Percentiles rank a stretch among this genome's conserved stretches.
Conservation (phyloP, 2,797 vertebrate genomes). For the Siniperca scherzeri region DNA sequence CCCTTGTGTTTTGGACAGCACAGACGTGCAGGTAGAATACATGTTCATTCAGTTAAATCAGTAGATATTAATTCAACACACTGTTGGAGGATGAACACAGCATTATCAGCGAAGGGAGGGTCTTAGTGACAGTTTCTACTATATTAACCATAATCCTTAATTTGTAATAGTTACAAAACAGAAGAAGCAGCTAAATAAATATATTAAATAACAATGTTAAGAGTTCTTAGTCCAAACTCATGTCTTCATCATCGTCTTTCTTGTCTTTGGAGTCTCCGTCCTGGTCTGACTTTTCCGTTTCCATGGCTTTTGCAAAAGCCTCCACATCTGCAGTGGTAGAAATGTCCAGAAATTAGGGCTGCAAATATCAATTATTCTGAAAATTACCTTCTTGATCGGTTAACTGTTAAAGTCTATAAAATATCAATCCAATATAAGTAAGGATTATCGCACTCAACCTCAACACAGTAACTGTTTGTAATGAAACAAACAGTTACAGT, state of each 20-base stretch:
- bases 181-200: constrained; percentile 70
- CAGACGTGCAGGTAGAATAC: constrained; percentile 55
- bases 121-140: constrained; percentile 34
- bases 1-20: constrained; percentile 24
- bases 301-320: constrained; percentile 99
- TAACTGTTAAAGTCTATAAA: not conserved
- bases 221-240: constrained; percentile 93
- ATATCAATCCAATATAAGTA: not conserved
- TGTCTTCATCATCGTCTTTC: constrained; percentile 98
- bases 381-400: not conserved
- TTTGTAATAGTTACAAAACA: constrained; percentile 44
- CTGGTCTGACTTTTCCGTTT: constrained; percentile 89
- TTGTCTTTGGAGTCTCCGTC: constrained; percentile 93
- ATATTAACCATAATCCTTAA: constrained; percentile 30
- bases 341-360: not conserved
- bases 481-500: not conserved
- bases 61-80: constrained; percentile 32
- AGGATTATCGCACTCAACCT: not conserved
- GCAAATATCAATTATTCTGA: not conserved
- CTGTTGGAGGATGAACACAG: constrained; percentile 22
- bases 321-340: constrained; percentile 89
- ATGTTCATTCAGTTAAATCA: constrained; percentile 30
- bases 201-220: constrained; percentile 46
- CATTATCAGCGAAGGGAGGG: constrained; percentile 18
- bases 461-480: too few relatives aligned